Conservation (phyloP, 2,797 vertebrate genomes). For the Thripadectes ignobilis region DNA sequence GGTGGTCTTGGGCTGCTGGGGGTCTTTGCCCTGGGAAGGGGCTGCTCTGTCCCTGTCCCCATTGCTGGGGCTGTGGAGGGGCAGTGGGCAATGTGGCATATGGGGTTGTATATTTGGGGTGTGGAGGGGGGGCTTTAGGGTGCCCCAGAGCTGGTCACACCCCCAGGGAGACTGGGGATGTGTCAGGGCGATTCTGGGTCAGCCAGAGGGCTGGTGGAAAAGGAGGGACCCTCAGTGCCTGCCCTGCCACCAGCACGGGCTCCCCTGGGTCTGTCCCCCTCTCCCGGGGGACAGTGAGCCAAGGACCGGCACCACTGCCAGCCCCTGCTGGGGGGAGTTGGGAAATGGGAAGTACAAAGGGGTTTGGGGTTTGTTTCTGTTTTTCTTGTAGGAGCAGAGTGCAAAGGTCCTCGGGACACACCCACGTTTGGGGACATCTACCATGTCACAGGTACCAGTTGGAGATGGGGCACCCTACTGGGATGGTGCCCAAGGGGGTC, state of each 20-base stretch:
- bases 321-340: neutral
- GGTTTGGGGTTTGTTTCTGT: accelerated
- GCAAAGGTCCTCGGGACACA: neutral
- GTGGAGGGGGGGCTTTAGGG: accelerated
- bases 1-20: neutral
- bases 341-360: neutral
- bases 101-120: accelerated
- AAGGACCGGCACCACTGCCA: neutral
- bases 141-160: neutral
- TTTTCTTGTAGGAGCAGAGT: slow-evolving; percentile 3
- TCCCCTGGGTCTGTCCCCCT: neutral
- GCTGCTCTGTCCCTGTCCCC: neutral
- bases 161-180: neutral
- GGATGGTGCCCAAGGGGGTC: neutral
- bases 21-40: neutral
- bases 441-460: slow-evolving; percentile 3
- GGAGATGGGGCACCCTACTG: neutral
- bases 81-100: neutral
- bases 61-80: accelerated
- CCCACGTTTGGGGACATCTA: slow-evolving; percentile 31
- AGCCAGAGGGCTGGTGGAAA: neutral
- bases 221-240: accelerated
- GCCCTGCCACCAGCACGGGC: neutral
- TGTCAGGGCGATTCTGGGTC: accelerated
- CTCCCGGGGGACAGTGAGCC: neutral